Percentiles rank a stretch among this genome's conserved stretches.
phyloP scores from a whole-genome alignment of 1,140 invertebrate species.

The Temnothorax longispinosus region DNA sequence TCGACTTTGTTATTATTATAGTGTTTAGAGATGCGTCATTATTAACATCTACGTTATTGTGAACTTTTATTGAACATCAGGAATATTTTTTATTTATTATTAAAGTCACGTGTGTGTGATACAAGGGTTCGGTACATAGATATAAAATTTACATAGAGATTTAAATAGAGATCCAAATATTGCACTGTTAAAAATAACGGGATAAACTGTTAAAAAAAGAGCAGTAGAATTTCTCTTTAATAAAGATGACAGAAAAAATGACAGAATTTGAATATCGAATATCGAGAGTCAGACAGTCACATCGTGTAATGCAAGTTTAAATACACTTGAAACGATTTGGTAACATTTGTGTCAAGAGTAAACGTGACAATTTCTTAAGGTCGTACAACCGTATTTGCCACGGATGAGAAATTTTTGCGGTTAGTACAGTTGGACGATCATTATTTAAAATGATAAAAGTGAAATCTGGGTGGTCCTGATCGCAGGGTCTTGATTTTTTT shows the following conservation, averaged over 20 bases:
- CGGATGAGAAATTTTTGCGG: conserved; percentile 22
- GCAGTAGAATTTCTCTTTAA: neutral
- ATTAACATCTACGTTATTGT: neutral
- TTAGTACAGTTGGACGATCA: neutral
- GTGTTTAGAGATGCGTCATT: neutral
- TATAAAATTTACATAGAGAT: neutral
- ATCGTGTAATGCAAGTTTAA: neutral
- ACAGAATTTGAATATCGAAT: neutral
- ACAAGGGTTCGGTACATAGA: neutral
- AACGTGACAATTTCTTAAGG: conserved; percentile 17
- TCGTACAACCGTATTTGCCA: neutral
- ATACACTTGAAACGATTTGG: neutral
- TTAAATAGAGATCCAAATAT: neutral
- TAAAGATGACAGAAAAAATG: neutral
- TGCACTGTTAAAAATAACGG: neutral
- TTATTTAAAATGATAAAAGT: conserved; percentile 14
- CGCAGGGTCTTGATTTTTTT: conserved; percentile 12
- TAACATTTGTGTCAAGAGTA: conserved; percentile 13
- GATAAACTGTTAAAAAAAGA: neutral
- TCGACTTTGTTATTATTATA: conserved; percentile 12
- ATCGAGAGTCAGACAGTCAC: neutral
- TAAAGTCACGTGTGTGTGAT: neutral
- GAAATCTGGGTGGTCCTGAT: conserved; percentile 20
- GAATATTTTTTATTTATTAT: neutral
- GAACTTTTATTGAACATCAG: neutral